Evolutionary conservation across 1,140 invertebrate species (phyloP), one percentile per base, ranked within the genome.

Genomic region (Drosophila sucinea): DNA sequence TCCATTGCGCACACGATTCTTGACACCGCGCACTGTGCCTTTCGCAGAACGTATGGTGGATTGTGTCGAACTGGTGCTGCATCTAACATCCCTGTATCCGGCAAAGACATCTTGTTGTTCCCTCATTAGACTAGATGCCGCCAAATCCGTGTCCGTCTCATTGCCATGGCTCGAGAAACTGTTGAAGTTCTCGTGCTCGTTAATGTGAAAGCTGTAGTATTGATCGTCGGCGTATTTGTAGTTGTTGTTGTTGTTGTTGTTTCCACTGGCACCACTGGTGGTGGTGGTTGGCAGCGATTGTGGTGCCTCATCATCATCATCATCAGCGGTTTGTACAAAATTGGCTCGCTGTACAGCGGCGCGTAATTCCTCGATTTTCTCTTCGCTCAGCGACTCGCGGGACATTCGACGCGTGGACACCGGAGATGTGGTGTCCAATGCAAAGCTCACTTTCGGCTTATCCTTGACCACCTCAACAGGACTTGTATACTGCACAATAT

Each of bases 1-100:
- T 72, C 98, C 97, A 64, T 97, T 97, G 79, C 97, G 93, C 29
- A 99, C 98, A 81, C 97, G 94, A 93, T 99, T 98, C 93, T 97
- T 98, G 47, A 98, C 97, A 60, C 97, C 97, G 25, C 98, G 94
- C 72, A 98, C 96, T 10, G 97, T 98, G 47, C 98, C 98, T 91
- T 96, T 97, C 74, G 96, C 95, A 93, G 97, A 98, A 75, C 95
- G 94, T 90, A 98, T 97, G 64, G 96, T 96, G n/a, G 94, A 93
- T n/a, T 89, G 83, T 5, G 76, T 83, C 25, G 94, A 97, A 67
- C 96, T 96, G 38, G 94, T 93, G 81, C 95, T 94, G 73, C 93
- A 94, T 58, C 96, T 94, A 73, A 96, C 95, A 90, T 97, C 96
- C 92, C 96, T 96, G 81, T 95, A 95, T 23, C 97, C 97, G 5